These are phyloP conservation scores for Caenorhabditis panamensis DNA, from an alignment of 2,888 invertebrate species.

Conservation along the genomic window DNA sequence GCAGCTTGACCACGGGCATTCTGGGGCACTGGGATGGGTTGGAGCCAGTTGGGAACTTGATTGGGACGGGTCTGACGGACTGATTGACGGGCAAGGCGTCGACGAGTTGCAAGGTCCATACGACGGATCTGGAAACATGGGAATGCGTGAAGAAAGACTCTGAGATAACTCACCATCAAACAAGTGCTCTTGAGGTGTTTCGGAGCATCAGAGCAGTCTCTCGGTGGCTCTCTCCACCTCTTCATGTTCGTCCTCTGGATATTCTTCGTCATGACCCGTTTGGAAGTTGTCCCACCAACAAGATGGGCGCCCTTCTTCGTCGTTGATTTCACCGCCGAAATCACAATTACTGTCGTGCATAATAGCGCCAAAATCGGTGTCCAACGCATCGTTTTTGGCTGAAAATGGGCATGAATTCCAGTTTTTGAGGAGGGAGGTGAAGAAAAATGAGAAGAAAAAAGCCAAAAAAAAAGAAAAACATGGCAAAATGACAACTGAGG, in stretches of 20 bases:
- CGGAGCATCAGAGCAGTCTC: slow-evolving; percentile 80
- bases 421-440: slow-evolving; percentile 2
- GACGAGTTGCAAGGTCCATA: slow-evolving; percentile 69
- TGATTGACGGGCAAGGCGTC: slow-evolving; percentile 68
- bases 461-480: slow-evolving; percentile 25
- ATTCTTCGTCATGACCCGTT: slow-evolving; percentile 21
- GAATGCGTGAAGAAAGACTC: too few species aligned
- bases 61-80: slow-evolving; percentile 56
- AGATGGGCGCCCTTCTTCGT: slow-evolving; percentile 39
- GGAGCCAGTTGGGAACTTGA: slow-evolving; percentile 78
- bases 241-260: slow-evolving; percentile 47
- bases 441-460: slow-evolving; percentile 4
- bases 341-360: slow-evolving; percentile 40
- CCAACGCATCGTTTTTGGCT: slow-evolving; percentile 43
- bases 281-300: slow-evolving; percentile 22
- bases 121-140: slow-evolving; percentile 58
- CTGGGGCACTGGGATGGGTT: slow-evolving; percentile 78
- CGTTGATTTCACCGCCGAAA: slow-evolving; percentile 38
- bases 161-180: slow-evolving; percentile 73
- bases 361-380: slow-evolving; percentile 49
- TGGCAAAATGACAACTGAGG: slow-evolving; percentile 33
- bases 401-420: slow-evolving; percentile 25
- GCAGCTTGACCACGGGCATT: slow-evolving; percentile 80
- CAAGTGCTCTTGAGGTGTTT: slow-evolving; percentile 74
- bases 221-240: slow-evolving; percentile 66